These are phyloP conservation scores for Labeo catla DNA, from an alignment of 2,113 vertebrate species.

Conservation along the genomic window DNA sequence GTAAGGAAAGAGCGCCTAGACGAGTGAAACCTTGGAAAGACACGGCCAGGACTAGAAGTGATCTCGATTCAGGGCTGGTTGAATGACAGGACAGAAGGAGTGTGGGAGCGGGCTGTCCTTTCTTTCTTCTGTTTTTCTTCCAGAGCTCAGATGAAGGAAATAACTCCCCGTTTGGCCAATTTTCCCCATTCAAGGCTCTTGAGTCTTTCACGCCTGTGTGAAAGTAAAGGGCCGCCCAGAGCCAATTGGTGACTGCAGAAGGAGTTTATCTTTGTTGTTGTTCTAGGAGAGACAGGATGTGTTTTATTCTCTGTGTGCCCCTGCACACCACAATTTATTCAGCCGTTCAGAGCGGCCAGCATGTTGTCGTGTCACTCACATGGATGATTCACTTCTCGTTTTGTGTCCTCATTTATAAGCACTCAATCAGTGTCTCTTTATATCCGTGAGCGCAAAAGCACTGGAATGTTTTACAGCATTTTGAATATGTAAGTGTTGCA, in stretches of 20 bases:
- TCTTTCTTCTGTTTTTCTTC: slow-evolving; percentile 39
- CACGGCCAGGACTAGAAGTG: slow-evolving; percentile 14
- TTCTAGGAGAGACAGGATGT: slow-evolving; percentile 45
- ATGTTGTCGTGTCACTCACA: slow-evolving; percentile 49
- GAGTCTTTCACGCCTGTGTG: slow-evolving; percentile 46
- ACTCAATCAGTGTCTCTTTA: slow-evolving; percentile 43
- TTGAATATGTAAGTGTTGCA: not conserved
- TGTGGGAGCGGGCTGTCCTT: slow-evolving; percentile 44
- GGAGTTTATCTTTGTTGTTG: slow-evolving; percentile 55
- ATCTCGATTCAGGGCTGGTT: slow-evolving; percentile 64
- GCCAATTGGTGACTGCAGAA: slow-evolving; percentile 47
- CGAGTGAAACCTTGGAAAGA: slow-evolving; percentile 53
- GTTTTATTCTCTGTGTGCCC: slow-evolving; percentile 44
- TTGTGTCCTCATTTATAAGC: slow-evolving; percentile 38
- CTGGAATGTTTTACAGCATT: not conserved
- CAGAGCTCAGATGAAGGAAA: slow-evolving; percentile 56
- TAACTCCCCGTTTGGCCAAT: slow-evolving; percentile 48
- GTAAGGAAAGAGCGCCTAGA: not conserved
- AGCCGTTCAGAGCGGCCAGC: slow-evolving; percentile 37
- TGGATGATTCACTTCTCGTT: slow-evolving; percentile 36
- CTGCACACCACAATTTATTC: slow-evolving; percentile 43
- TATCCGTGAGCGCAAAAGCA: not conserved
- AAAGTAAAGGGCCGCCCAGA: slow-evolving; percentile 46
- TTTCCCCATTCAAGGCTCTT: slow-evolving; percentile 34
- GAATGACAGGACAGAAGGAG: slow-evolving; percentile 61